These are phyloP conservation scores for Falco punctatus DNA, from an alignment of 2,113 vertebrate genomes.

Conservation along the genomic window DNA sequence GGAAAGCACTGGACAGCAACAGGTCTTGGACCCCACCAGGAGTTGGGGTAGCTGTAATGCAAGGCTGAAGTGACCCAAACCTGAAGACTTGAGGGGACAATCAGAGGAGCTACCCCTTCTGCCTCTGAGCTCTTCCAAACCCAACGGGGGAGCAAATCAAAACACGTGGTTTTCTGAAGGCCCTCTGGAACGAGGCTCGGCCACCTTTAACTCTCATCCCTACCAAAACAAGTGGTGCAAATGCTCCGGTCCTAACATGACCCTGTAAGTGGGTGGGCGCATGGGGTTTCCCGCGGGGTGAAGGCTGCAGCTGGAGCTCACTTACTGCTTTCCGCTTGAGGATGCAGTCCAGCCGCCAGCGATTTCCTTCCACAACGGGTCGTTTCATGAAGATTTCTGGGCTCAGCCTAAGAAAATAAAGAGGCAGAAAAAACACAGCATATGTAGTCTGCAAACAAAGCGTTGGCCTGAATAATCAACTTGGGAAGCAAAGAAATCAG, in stretches of 20 bases:
- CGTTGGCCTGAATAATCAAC: background rate
- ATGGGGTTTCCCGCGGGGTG: background rate
- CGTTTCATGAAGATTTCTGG: constrained; percentile 98
- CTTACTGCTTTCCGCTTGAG: constrained; percentile 93
- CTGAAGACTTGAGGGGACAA: background rate
- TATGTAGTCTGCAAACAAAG: constrained; percentile 23
- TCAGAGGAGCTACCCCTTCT: background rate
- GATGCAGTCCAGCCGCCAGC: constrained; percentile 91
- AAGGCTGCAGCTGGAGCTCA: constrained; percentile 27
- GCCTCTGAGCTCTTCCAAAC: background rate
- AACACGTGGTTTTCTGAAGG: accelerated
- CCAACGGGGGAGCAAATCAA: background rate
- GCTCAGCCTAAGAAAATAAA: constrained; percentile 84
- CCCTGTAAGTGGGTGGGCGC: background rate
- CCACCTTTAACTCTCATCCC: background rate
- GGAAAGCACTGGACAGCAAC: background rate
- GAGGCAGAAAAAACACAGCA: background rate
- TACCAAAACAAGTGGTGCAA: background rate
- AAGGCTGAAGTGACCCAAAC: background rate
- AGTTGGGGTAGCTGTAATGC: background rate
- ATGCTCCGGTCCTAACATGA: background rate
- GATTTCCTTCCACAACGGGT: constrained; percentile 95
- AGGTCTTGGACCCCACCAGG: background rate
- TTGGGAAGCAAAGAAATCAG: background rate
- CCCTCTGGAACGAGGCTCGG: background rate